A percentile compares a stretch with the other conserved stretches of the same genome.
Conservation (phyloP, 2,888 invertebrate genomes). For the Stenodera caucasica region DNA sequence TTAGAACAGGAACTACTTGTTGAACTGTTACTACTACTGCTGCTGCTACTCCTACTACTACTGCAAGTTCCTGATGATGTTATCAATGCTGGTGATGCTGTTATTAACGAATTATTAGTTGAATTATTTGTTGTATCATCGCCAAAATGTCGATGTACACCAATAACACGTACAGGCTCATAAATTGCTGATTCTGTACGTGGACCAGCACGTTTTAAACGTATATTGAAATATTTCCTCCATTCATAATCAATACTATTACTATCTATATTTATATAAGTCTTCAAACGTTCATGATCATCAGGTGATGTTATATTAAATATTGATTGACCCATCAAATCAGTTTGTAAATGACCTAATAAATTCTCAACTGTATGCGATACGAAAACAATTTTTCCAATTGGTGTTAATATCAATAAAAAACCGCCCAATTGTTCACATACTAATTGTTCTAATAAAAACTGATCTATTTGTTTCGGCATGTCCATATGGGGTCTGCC, state of each 20-base stretch:
- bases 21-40: slow-evolving; percentile 22
- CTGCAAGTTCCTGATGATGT: slow-evolving; percentile 25
- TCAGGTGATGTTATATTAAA: slow-evolving; percentile 80
- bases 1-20: slow-evolving; percentile 23
- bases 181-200: slow-evolving; percentile 72
- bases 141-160: slow-evolving; percentile 50
- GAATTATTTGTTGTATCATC: slow-evolving; percentile 10
- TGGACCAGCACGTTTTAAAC: slow-evolving; percentile 68
- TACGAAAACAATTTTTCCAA: slow-evolving; percentile 82
- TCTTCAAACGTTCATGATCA: slow-evolving; percentile 73
- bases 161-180: slow-evolving; percentile 71
- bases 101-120: background rate
- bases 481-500: slow-evolving; percentile 48
- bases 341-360: slow-evolving; percentile 85
- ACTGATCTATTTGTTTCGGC: slow-evolving; percentile 62
- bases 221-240: slow-evolving; percentile 59
- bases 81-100: slow-evolving; percentile 22
- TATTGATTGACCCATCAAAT: slow-evolving; percentile 79
- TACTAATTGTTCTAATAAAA: slow-evolving; percentile 62
- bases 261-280: slow-evolving; percentile 61
- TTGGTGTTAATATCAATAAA: slow-evolving; percentile 75
- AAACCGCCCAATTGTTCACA: slow-evolving; percentile 74
- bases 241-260: slow-evolving; percentile 57
- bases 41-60: slow-evolving; percentile 20
- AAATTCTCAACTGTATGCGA: slow-evolving; percentile 83